Evolutionary conservation across 1,140 invertebrate species (phyloP).

Genomic region (Diachasma alloeum): DNA sequence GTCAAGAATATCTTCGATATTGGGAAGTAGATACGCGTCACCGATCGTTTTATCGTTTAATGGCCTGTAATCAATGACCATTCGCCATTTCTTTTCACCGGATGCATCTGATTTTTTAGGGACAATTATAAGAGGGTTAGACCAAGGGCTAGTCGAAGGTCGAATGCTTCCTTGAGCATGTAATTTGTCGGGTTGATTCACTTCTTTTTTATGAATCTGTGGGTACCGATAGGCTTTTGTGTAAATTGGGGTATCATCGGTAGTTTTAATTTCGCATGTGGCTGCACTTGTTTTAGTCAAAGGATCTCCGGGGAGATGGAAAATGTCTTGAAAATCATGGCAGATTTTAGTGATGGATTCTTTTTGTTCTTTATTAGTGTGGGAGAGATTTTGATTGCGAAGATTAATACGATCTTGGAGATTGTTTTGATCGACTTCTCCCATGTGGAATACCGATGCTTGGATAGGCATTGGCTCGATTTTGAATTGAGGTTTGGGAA

Average conservation of each 20-base stretch:
- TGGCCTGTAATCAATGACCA: not conserved
- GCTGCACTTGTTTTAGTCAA: not conserved
- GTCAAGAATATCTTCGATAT: slow-evolving; percentile 14
- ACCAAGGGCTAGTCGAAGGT: slow-evolving; percentile 13
- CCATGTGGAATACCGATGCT: not conserved
- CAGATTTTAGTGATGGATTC: not conserved
- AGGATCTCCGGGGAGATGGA: not conserved
- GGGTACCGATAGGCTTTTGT: slow-evolving; percentile 22
- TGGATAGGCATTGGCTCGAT: not conserved
- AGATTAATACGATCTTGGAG: not conserved
- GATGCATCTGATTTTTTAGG: slow-evolving; percentile 10
- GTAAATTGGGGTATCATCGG: not conserved
- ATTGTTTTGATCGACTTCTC: not conserved
- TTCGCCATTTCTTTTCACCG: slow-evolving; percentile 14
- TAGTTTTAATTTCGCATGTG: not conserved
- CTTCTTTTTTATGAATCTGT: slow-evolving; percentile 18
- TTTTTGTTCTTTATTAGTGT: slow-evolving; percentile 17
- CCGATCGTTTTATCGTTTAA: slow-evolving; percentile 14
- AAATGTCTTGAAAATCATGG: slow-evolving; percentile 11
- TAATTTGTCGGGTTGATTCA: slow-evolving; percentile 5
- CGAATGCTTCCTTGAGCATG: slow-evolving; percentile 4
- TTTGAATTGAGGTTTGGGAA: not conserved
- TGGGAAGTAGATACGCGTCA: slow-evolving; percentile 5
- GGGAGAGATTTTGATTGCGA: slow-evolving; percentile 6
- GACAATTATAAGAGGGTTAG: not conserved